Evolutionary conservation across 2,797 vertebrate species (phyloP).

Genomic region (Sebastiscus albofasciatus): DNA sequence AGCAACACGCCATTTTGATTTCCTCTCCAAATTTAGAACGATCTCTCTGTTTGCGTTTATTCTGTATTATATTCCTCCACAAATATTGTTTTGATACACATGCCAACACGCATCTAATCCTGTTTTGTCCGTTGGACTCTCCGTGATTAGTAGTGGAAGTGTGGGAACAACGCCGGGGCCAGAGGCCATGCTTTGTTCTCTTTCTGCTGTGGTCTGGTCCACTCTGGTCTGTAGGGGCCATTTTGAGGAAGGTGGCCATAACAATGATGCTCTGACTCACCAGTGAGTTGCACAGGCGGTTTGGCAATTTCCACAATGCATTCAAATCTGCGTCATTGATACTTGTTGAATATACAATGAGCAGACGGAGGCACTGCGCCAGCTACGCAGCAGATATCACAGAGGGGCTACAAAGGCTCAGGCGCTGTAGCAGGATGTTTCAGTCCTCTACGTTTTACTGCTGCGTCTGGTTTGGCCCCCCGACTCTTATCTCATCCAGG

Average conservation of each 20-base stretch:
- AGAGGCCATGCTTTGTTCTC: slow-evolving; percentile 71
- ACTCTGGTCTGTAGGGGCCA: slow-evolving; percentile 39
- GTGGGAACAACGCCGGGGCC: slow-evolving; percentile 59
- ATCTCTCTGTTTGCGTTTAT: slow-evolving; percentile 11
- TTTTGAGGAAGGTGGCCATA: slow-evolving; percentile 48
- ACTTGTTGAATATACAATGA: slow-evolving; percentile 17
- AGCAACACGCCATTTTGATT: slow-evolving; percentile 3
- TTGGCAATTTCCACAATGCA: slow-evolving; percentile 27
- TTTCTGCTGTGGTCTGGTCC: slow-evolving; percentile 29
- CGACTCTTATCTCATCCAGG: slow-evolving; percentile 29
- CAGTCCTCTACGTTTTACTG: not conserved
- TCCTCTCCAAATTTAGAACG: not conserved
- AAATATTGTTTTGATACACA: slow-evolving; percentile 40
- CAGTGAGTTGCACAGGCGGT: slow-evolving; percentile 7
- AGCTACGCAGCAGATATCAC: slow-evolving; percentile 11
- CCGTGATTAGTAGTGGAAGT: slow-evolving; percentile 50
- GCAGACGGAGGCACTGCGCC: slow-evolving; percentile 3
- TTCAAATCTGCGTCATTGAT: slow-evolving; percentile 46
- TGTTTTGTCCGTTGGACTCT: slow-evolving; percentile 26
- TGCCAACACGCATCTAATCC: slow-evolving; percentile 7
- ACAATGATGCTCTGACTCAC: slow-evolving; percentile 58
- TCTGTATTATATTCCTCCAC: not conserved
- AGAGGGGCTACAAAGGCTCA: slow-evolving; percentile 26
- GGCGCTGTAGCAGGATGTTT: slow-evolving; percentile 33
- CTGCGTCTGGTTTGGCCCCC: not conserved